Percentiles rank a stretch among this genome's conserved stretches.
Evolutionary conservation across 2,113 vertebrate genomes (phyloP).

Genomic region (Pavo muticus): DNA sequence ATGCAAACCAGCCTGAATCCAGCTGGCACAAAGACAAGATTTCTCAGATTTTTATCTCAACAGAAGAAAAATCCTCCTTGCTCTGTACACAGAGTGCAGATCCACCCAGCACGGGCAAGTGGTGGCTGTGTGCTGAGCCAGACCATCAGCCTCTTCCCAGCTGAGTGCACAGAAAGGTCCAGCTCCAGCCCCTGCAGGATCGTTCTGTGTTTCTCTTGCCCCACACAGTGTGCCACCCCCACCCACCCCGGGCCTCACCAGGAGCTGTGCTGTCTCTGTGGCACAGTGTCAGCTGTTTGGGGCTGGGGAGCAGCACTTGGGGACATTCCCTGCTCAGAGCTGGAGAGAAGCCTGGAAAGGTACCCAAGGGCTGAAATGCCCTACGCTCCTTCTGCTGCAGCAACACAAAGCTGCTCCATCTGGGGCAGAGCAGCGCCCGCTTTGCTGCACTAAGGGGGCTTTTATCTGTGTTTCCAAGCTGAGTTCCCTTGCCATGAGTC

Average conservation of each 20-base stretch:
- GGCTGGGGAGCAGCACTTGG: not conserved
- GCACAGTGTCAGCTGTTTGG: not conserved
- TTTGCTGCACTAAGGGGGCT: not conserved
- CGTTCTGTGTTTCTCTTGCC: not conserved
- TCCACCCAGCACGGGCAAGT: not conserved
- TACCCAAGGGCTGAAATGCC: not conserved
- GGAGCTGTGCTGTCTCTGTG: not conserved
- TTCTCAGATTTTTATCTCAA: not conserved
- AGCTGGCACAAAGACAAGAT: slow-evolving; percentile 9
- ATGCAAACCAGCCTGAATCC: not conserved
- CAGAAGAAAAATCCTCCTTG: not conserved
- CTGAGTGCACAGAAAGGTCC: not conserved
- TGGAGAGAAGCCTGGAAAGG: not conserved
- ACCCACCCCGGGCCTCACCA: not conserved
- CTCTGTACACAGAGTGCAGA: not conserved
- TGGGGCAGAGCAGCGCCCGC: not conserved
- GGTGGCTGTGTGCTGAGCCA: fast-evolving
- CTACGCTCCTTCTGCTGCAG: not conserved
- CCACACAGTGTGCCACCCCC: not conserved
- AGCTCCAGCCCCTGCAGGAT: not conserved
- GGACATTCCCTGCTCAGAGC: not conserved
- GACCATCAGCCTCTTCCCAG: not conserved
- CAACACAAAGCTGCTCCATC: not conserved
- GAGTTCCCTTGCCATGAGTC: slow-evolving; percentile 67
- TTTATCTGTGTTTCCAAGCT: slow-evolving; percentile 17